Evolutionary conservation across 2,888 invertebrate genomes (phyloP).

Genomic region (Trissolcus brochymenae): DNA sequence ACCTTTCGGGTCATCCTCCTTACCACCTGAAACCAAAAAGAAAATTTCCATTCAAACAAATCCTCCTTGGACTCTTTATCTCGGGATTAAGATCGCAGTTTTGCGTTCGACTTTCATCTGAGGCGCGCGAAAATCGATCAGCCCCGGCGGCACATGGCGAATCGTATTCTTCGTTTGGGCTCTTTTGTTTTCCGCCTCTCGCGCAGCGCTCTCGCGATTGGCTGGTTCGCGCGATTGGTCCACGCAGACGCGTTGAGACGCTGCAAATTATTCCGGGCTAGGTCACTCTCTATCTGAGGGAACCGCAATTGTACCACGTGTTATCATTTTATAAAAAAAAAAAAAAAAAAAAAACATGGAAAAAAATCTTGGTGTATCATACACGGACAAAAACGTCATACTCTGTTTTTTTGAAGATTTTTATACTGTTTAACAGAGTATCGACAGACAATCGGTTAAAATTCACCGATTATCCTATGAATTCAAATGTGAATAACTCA

Average conservation of each 20-base stretch:
- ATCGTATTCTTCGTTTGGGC: constrained; percentile 59
- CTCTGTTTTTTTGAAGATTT: no score
- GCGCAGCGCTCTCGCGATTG: constrained; percentile 72
- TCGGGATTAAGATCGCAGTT: neutral
- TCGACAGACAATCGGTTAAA: no score
- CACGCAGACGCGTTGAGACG: constrained; percentile 72
- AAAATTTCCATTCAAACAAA: neutral
- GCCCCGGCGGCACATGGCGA: constrained; percentile 33
- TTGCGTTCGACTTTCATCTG: neutral
- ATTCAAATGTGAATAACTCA: no score
- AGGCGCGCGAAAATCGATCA: constrained; percentile 53
- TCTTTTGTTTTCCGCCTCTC: constrained; percentile 71
- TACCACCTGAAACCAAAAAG: constrained; percentile 82
- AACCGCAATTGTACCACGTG: constrained; percentile 63
- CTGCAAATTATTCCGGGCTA: constrained; percentile 70
- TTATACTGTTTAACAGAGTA: no score
- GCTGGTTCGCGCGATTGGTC: constrained; percentile 68
- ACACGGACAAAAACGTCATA: no score
- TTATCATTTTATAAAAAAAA: constrained; percentile 40
- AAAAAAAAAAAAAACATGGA: no score
- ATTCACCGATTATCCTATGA: no score
- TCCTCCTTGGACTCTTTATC: neutral
- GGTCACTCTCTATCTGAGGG: constrained; percentile 67
- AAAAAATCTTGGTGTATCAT: no score
- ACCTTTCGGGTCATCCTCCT: constrained; percentile 88